Conservation (phyloP, 2,797 vertebrate species). For the Monodelphis domestica region DNA sequence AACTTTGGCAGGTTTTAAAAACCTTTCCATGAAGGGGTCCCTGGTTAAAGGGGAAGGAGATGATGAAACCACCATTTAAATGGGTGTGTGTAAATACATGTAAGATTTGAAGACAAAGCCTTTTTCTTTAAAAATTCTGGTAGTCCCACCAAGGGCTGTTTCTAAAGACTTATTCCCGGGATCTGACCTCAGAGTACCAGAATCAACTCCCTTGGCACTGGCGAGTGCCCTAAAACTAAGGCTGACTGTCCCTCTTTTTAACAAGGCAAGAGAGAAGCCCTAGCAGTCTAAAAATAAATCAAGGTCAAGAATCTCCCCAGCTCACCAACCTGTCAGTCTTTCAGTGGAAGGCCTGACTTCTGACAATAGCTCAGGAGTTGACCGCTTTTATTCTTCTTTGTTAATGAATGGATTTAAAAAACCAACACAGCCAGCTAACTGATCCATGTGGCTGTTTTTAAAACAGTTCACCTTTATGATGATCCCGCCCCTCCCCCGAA, state of each 20-base stretch:
- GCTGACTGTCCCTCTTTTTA: neutral
- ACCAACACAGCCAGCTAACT: neutral
- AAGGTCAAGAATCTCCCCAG: slow-evolving; percentile 10
- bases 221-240: neutral
- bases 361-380: slow-evolving; percentile 1
- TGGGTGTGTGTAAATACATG: no score
- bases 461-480: neutral
- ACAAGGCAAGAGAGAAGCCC: neutral
- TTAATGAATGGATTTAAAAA: slow-evolving; percentile 24
- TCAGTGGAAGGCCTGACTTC: slow-evolving; percentile 10
- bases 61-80: neutral
- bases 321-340: slow-evolving; percentile 4
- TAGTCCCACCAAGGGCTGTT: neutral
- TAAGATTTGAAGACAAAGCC: neutral
- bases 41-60: neutral
- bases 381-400: slow-evolving; percentile 10
- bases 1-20: slow-evolving; percentile 20
- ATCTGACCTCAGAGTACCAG: slow-evolving; percentile 1
- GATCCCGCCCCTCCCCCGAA: neutral
- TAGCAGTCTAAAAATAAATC: neutral
- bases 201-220: neutral
- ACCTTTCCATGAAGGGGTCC: neutral
- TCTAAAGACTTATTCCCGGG: slow-evolving; percentile 37
- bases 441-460: neutral
- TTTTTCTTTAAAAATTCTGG: neutral